Base-by-base conservation (phyloP, 2,113 vertebrate genomes). In the Ochotona princeps region DNA sequence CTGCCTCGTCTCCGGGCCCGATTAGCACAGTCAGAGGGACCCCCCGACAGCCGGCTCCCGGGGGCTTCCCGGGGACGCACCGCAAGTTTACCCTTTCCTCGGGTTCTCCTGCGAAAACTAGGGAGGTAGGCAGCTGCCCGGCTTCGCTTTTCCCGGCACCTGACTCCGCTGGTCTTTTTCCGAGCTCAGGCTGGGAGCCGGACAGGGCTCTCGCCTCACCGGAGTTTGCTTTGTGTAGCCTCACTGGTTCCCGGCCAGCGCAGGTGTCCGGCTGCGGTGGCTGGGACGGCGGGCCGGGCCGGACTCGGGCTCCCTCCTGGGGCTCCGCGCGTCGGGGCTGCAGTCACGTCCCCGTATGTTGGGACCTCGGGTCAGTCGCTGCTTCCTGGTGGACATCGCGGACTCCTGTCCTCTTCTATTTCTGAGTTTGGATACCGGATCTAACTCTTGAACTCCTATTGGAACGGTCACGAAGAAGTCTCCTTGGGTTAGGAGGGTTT, bases 181-280 rank as follows among this genome's bases (percentile, higher is more conserved):
- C 61, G 61, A 67, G 63, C 83, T 20, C 38, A 44, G 61, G 47
- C 47, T 1, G 70, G 44, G 60, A 32, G 73, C 8, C 18, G 72
- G 7, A 14, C 25, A 1, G 0, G 38, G n/a, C 14, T 44, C 44
- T 14, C 21, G 61, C 44, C 4, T 30, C 65, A 0, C 65, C 0
- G 79, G 81, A 89, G 81, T 90, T 93, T 78, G 28, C 17, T 12
- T 44, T 7, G 28, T 72, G 79, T 14, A 32, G 4, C 12, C 0
- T 3, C 38, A 44, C 38, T 44, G 38, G 38, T 44, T 44, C 54
- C 54, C 18, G 54, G 54, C 54, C 6, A 0, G 49, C 69, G 21
- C 26, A 51, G 3, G 9, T 7, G 61, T 35, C 54, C 17, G 9
- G 18, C 25, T 18, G 23, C n/a, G 7, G 21, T 1, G 2, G 26